phyloP scores from a whole-genome alignment of 2,113 vertebrate species.

The Cariama cristata region DNA sequence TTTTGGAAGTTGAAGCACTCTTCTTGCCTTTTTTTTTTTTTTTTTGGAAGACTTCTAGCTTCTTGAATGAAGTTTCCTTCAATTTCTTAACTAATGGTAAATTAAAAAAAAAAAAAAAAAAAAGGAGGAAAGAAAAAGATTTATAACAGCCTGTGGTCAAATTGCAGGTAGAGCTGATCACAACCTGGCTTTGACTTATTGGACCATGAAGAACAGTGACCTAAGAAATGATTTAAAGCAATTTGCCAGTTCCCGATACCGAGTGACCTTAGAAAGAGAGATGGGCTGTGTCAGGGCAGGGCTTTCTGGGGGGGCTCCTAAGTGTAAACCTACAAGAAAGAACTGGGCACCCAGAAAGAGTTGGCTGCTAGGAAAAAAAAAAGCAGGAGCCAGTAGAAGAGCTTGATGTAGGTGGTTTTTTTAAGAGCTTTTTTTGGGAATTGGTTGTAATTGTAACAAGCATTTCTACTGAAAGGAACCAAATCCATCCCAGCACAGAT shows the following conservation, averaged over 20 bases:
- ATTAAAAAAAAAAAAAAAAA: background rate
- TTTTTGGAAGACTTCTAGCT: background rate
- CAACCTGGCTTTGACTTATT: background rate
- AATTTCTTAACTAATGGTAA: background rate
- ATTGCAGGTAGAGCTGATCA: background rate
- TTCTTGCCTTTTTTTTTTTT: background rate
- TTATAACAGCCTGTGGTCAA: background rate
- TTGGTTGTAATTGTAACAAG: background rate
- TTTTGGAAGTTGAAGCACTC: background rate
- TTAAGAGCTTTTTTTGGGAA: background rate
- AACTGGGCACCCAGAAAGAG: background rate
- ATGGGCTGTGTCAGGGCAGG: background rate
- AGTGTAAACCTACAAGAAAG: background rate
- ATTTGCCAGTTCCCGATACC: background rate
- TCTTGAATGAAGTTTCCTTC: background rate
- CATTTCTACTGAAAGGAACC: background rate
- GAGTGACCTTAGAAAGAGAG: background rate
- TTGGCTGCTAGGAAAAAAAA: background rate
- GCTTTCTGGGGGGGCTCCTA: background rate
- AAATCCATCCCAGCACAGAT: background rate
- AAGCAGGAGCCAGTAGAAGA: background rate
- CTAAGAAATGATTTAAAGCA: background rate
- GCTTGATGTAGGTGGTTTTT: background rate
- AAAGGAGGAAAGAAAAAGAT: background rate
- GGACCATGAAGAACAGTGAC: background rate